Evolutionary conservation across 2,888 invertebrate species (phyloP).

Genomic region (Eupithecia subfuscata): DNA sequence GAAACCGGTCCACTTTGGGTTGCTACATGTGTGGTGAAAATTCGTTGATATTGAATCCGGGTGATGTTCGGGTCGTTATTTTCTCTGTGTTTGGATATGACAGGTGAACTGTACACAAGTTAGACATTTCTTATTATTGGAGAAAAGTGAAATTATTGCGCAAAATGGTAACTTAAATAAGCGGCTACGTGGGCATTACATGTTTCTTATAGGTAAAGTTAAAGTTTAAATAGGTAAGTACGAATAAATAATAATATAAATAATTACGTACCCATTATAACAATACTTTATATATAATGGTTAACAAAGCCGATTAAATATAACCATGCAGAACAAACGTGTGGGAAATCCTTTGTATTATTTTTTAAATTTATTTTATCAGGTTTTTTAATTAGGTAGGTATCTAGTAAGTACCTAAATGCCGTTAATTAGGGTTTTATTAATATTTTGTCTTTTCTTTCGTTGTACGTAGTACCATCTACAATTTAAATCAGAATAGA

Average conservation of each 20-base stretch:
- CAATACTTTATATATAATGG: background rate
- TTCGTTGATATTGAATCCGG: conserved; percentile 32
- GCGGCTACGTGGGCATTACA: no score
- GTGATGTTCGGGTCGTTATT: conserved; percentile 16
- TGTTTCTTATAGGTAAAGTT: no score
- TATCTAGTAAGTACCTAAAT: background rate
- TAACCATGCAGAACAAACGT: background rate
- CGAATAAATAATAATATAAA: no score
- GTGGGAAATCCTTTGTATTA: background rate
- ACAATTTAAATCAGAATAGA: no score
- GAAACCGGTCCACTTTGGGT: conserved; percentile 47
- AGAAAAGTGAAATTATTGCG: background rate
- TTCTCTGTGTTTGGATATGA: conserved; percentile 12
- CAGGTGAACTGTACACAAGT: background rate
- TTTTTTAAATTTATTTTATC: background rate
- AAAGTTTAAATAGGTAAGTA: no score
- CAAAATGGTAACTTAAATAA: background rate
- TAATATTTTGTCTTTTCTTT: no score
- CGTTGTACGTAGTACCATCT: no score
- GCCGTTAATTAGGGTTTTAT: background rate
- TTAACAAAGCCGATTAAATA: background rate
- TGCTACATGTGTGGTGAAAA: conserved; percentile 36
- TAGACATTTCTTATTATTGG: background rate
- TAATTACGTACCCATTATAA: no score
- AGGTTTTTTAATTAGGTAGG: background rate